Base-by-base conservation (phyloP, 2,888 invertebrate genomes). In the Cyclophora albipunctata region DNA sequence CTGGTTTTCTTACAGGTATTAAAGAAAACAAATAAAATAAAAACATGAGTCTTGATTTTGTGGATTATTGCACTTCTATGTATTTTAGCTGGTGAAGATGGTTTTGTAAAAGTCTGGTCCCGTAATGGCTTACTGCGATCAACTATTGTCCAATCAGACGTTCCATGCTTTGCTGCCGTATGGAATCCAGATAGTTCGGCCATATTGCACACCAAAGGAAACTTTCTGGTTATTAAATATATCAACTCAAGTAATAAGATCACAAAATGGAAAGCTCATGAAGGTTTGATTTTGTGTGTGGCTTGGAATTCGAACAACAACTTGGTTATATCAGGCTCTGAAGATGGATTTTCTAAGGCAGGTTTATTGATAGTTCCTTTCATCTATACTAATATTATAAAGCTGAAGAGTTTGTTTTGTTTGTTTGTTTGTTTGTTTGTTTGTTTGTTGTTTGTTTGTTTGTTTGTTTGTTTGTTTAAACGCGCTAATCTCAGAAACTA, bases 21-120 rank as follows among this genome's bases (percentile, higher is more conserved):
- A 20, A 20, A 20, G 20, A 20, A 20, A 33, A 33, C 34, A 3
- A 3, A 42, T n/a, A 4, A 3, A 4, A n/a, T 42, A 7, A 42
- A 42, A 34, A 20, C 20, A 20, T 20, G 20, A 20, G 20, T 20
- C 20, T 20, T 7, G 42, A 34, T 2, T 40, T 35, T 37, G 4
- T 40, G 33, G 3, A n/a, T 44, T 45, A 5, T 34, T 7, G 35
- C 40, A 35, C 40, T 44, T 49, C 5, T 7, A 46, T 48, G n/a
- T 40, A 33, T 67, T 69, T 7, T 78, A 94, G 98, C 95, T 56
- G 98, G 98, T 0, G 99, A 99, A 89, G 99, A 99, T 85, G 99
- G 99, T 2, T 92, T 93, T 51, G 93, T 99, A 2, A 98, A 98
- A 86, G 94, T 99, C 53, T 99, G 99, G 99, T 99, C 99, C 0